phyloP scores from a whole-genome alignment of 2,113 vertebrate species.

The Beaufortia kweichowensis region DNA sequence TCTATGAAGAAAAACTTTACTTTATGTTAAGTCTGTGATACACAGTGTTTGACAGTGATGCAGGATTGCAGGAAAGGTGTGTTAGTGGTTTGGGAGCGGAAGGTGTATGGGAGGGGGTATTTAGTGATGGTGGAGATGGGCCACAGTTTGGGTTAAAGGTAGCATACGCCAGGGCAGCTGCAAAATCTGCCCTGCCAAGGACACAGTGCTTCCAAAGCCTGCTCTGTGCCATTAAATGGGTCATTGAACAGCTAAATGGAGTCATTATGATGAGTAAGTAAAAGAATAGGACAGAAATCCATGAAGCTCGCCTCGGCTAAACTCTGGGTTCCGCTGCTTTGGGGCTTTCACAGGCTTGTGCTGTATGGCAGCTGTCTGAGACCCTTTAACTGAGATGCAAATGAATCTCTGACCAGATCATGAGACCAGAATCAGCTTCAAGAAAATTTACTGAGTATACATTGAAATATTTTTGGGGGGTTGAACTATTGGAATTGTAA shows the following conservation, averaged over 20 bases:
- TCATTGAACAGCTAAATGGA: slow-evolving; percentile 81
- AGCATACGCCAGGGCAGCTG: slow-evolving; percentile 72
- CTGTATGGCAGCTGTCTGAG: slow-evolving; percentile 71
- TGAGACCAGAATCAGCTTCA: slow-evolving; percentile 71
- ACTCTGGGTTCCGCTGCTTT: slow-evolving; percentile 62
- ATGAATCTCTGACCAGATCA: slow-evolving; percentile 68
- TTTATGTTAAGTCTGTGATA: background rate
- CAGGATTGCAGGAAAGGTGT: background rate
- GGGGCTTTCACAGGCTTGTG: slow-evolving; percentile 60
- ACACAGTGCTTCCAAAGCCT: slow-evolving; percentile 74
- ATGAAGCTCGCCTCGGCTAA: slow-evolving; percentile 64
- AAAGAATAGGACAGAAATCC: slow-evolving; percentile 75
- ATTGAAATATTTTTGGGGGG: slow-evolving; percentile 54
- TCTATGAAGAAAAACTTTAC: slow-evolving; percentile 1
- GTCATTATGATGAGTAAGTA: slow-evolving; percentile 82
- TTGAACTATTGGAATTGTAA: background rate
- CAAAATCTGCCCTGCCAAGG: slow-evolving; percentile 76
- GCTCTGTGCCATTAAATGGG: slow-evolving; percentile 75
- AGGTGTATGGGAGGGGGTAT: background rate
- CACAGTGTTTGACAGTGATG: background rate
- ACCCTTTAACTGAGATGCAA: slow-evolving; percentile 72
- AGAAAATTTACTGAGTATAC: slow-evolving; percentile 63
- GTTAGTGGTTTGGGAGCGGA: background rate
- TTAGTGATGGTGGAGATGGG: slow-evolving; percentile 37
- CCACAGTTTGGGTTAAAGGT: slow-evolving; percentile 57